phyloP scores from a whole-genome alignment of 2,113 vertebrate genomes.

The Alectura lathami region DNA sequence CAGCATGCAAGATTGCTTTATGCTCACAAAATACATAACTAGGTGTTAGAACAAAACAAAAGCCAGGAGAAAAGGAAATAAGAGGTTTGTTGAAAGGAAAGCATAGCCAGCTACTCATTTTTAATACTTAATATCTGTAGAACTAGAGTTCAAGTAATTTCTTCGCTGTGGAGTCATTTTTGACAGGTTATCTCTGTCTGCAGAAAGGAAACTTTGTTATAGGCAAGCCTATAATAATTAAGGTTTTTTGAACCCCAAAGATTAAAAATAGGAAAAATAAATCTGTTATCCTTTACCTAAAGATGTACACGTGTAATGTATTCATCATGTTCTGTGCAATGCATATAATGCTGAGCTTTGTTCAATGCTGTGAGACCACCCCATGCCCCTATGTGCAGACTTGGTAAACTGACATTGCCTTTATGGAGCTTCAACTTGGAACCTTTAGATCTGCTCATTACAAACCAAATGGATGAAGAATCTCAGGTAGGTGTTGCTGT shows the following conservation, averaged over 20 bases:
- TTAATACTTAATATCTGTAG: not conserved
- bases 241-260: not conserved
- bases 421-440: not conserved
- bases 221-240: not conserved
- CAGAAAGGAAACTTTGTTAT: not conserved
- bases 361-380: not conserved
- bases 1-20: not conserved
- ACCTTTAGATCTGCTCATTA: not conserved
- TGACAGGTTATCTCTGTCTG: not conserved
- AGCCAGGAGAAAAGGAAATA: not conserved
- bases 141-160: not conserved
- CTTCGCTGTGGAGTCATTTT: not conserved
- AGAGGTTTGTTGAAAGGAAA: not conserved
- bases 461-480: not conserved
- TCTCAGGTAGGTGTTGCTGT: not conserved
- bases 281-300: not conserved
- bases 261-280: not conserved
- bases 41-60: not conserved
- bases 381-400: fast-evolving
- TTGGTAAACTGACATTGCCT: not conserved
- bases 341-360: not conserved
- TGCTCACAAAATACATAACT: constrained; percentile 22
- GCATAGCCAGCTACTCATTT: not conserved
- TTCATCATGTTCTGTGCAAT: not conserved
- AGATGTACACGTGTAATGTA: not conserved